Conservation (phyloP, 2,888 invertebrate species). For the Auanema sp. region DNA sequence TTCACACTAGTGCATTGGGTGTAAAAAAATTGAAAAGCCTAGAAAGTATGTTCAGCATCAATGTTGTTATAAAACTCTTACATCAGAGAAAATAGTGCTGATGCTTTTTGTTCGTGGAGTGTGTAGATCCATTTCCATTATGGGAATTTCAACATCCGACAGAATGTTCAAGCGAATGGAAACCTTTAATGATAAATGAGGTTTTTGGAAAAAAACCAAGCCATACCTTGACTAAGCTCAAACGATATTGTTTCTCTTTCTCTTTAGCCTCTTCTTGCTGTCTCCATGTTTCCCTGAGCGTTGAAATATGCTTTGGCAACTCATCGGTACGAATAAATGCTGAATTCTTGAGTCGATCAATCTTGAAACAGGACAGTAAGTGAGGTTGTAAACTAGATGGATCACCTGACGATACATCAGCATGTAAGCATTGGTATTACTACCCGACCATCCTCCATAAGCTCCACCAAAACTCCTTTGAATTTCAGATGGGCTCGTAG, state of each 20-base stretch:
- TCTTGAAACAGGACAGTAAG: slow-evolving; percentile 46
- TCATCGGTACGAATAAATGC: slow-evolving; percentile 73
- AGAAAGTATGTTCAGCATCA: neutral
- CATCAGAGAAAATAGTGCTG: slow-evolving; percentile 7
- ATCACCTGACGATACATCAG: slow-evolving; percentile 82
- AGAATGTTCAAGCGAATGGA: slow-evolving; percentile 13
- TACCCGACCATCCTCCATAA: slow-evolving; percentile 70
- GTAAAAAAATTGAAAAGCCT: neutral
- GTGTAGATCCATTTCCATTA: neutral
- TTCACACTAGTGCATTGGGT: neutral
- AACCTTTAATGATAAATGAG: slow-evolving; percentile 13
- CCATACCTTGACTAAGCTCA: slow-evolving; percentile 25
- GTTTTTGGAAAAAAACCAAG: neutral
- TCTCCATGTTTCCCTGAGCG: slow-evolving; percentile 73
- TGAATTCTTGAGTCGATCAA: slow-evolving; percentile 50
- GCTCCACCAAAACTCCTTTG: slow-evolving; percentile 79
- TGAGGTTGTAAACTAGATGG: neutral
- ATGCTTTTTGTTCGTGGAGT: slow-evolving; percentile 9
- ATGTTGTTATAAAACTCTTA: slow-evolving; percentile 5
- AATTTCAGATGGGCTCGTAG: slow-evolving; percentile 52
- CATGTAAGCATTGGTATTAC: slow-evolving; percentile 87
- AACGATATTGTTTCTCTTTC: slow-evolving; percentile 24
- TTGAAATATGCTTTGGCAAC: slow-evolving; percentile 77
- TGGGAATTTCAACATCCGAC: slow-evolving; percentile 1
- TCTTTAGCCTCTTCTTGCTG: slow-evolving; percentile 72